Evolutionary conservation across 1,140 invertebrate genomes (phyloP).

Genomic region (Batillaria attramentaria): DNA sequence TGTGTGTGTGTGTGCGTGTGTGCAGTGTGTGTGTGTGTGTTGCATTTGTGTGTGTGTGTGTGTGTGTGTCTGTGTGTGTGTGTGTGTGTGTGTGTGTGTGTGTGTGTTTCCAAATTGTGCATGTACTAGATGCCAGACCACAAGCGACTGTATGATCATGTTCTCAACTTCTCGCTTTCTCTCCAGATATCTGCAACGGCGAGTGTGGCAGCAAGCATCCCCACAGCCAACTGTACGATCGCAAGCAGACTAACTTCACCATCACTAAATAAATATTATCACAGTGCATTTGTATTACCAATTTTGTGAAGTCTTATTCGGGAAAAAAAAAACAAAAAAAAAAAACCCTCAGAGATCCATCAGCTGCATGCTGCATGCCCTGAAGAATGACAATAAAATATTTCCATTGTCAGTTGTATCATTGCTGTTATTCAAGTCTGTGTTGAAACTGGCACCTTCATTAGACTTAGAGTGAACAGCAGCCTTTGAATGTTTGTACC

Average conservation of each 20-base stretch:
- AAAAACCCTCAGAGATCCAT: too few relatives aligned
- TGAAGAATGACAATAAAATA: background rate
- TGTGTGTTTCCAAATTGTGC: background rate
- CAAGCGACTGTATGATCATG: background rate
- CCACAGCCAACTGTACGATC: conserved; percentile 66
- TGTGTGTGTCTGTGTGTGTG: background rate
- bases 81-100: background rate
- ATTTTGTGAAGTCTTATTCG: too few relatives aligned
- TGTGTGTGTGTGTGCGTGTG: background rate
- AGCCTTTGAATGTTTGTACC: too few relatives aligned
- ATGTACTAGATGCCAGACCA: background rate
- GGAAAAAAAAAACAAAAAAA: too few relatives aligned
- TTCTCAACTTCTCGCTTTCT: conserved; percentile 25
- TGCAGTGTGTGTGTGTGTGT: background rate
- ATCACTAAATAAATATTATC: conserved; percentile 51
- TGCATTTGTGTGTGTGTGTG: background rate
- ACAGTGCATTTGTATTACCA: too few relatives aligned
- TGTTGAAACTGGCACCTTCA: too few relatives aligned
- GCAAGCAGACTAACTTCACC: conserved; percentile 52
- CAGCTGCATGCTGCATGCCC: background rate
- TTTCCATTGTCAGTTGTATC: background rate
- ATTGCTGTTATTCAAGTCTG: too few relatives aligned
- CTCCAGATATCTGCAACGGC: conserved; percentile 68
- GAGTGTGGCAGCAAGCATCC: conserved; percentile 70
- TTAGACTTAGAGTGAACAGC: too few relatives aligned